Evolutionary conservation across 2,888 invertebrate genomes (phyloP), one percentile per base, ranked within the genome.

Genomic region (Spisula solida): DNA sequence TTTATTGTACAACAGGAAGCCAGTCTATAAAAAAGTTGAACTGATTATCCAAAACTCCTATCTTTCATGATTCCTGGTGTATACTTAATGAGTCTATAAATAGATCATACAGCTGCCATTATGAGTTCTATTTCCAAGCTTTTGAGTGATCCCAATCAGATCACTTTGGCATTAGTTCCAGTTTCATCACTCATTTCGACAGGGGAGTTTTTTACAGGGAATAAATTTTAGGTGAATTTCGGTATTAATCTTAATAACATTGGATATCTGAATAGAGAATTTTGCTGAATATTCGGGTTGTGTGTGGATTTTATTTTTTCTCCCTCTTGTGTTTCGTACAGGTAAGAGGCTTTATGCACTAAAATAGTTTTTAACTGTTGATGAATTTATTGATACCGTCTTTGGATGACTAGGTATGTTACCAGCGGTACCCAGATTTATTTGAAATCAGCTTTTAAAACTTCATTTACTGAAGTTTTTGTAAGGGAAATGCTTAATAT

Each of bases 21-120:
- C 41, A 82, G 60, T 82, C 25, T 41, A 56, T 0, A 80, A 80
- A 80, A 80, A 48, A 80, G 51, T 80, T 80, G 80, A 80, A 75
- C 31, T 6, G 75, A 75, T 75, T 75, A 82, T 20, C 25, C 48
- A n/a, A 41, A 81, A 81, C 25, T 51, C 51, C 56, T 82, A 82
- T 82, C 82, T 82, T n/a, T n/a, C 70, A 83, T 48, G n/a, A 82
- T 60, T 82, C 82, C 82, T 82, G 41, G 47, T 70, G 48, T 47
- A 70, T 25, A 84, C 84, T 78, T 84, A 84, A 84, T 84, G 78
- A 78, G 20, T 47, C 84, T 84, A 84, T 84, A 55, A 55, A 78
- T 84, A 84, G 84, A 29, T 55, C 55, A 5, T 75, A 51, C 75
- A 84, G 70, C 84, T 84, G 84, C 84, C 84, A 84, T 31, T 75